Evolutionary conservation across 2,113 vertebrate genomes (phyloP), one percentile per base, ranked within the genome.

Genomic region (Hippocampus abdominalis): DNA sequence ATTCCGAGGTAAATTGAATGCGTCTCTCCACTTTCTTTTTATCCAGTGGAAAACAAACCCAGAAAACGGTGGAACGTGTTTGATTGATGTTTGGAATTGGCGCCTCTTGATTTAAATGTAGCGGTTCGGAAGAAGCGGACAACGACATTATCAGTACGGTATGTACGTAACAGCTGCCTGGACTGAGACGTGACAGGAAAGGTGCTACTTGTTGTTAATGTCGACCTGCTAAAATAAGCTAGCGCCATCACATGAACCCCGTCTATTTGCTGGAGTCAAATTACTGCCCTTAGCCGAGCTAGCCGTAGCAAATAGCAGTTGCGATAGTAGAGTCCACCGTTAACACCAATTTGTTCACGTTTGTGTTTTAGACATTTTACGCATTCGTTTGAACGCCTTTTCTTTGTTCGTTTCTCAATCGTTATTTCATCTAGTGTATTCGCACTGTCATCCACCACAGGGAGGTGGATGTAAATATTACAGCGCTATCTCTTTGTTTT

Each of bases 21-120:
- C 51, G 21, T 68, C 66, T 40, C 61, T 53, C 32, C 25, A 23
- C 72, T 59, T 68, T 77, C 51, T 71, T 77, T 80, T 72, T 69
- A 77, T 75, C 70, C 72, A 13, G 69, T 86, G 74, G 78, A 90
- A 90, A 90, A 88, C 87, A 90, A 90, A 89, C 80, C 73, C 82
- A 70, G 82, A 71, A 68, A 79, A 66, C 70, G 16, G 44, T 69
- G 71, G 53, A 71, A 78, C 74, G 84, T 73, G 70, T 23, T 11
- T 27, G 63, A 65, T 66, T 79, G 39, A 56, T 75, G 21, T 23
- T 10, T n/a, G 16, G 13, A 16, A 71, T 65, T 9, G 40, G 18
- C 20, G 13, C 23, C 11, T 1, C 18, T 51, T 56, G 13, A 23
- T 66, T 48, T 42, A 72, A 10, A 61, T 72, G 1, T 53, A 21